phyloP scores from a whole-genome alignment of 2,797 vertebrate species.

The Hypotaenidia philippensis region DNA sequence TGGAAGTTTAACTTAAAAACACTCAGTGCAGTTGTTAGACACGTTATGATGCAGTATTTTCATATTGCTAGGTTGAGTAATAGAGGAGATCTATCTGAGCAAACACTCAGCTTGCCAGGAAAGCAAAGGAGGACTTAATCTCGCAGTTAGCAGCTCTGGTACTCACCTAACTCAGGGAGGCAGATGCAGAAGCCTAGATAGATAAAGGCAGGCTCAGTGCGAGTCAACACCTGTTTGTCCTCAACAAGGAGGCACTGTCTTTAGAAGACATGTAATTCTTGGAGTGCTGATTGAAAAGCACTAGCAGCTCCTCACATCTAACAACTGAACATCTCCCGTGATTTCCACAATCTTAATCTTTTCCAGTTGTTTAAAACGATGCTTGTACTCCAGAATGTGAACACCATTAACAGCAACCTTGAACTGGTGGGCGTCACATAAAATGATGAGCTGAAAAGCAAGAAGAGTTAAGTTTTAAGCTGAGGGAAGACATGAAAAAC shows the following conservation, averaged over 20 bases:
- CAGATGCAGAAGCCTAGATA: conserved; percentile 10
- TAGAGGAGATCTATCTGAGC: conserved; percentile 10
- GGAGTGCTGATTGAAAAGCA: background rate
- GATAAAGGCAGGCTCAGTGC: background rate
- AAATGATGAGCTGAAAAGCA: conserved; percentile 88
- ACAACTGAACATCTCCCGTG: conserved; percentile 83
- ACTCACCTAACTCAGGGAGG: background rate
- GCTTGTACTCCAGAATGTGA: conserved; percentile 89
- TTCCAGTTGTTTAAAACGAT: conserved; percentile 89
- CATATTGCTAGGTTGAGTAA: conserved; percentile 11
- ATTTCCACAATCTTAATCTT: conserved; percentile 83
- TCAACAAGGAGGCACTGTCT: background rate
- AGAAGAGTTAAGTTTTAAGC: background rate
- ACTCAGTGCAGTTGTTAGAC: background rate
- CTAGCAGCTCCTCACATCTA: conserved; percentile 86
- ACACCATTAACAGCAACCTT: conserved; percentile 89
- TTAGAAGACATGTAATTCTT: background rate
- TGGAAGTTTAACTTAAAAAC: background rate
- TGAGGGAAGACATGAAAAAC: background rate
- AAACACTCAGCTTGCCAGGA: conserved; percentile 20
- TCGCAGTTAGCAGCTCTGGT: background rate
- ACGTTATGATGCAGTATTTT: conserved; percentile 17
- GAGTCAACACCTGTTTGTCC: background rate
- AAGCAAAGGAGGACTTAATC: background rate
- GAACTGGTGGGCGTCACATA: conserved; percentile 85